Evolutionary conservation across 2,888 invertebrate genomes (phyloP).

Genomic region (Rhyacophila evoluta): DNA sequence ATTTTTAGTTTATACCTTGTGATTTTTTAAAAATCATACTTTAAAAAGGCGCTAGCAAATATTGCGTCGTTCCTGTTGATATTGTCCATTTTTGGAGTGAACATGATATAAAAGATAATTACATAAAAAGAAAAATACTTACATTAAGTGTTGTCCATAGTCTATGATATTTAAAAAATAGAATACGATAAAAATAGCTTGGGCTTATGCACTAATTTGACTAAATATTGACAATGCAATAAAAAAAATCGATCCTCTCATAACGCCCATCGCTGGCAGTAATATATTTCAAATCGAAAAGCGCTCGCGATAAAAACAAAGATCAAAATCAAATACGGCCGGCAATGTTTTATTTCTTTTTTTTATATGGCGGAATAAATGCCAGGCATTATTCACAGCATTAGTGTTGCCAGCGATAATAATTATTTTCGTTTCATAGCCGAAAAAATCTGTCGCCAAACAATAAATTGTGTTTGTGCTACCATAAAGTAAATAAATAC

Average conservation of each 20-base stretch:
- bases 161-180: too few relatives aligned
- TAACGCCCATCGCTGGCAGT: slow-evolving; percentile 21
- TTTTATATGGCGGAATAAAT: slow-evolving; percentile 46
- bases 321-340: slow-evolving; percentile 43
- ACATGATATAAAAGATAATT: too few relatives aligned
- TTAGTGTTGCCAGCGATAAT: slow-evolving; percentile 49
- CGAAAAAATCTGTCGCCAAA: slow-evolving; percentile 55
- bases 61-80: too few relatives aligned
- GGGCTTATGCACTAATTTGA: not conserved
- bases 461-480: slow-evolving; percentile 55
- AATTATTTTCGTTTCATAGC: slow-evolving; percentile 55
- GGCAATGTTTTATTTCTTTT: slow-evolving; percentile 42
- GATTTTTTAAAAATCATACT: too few relatives aligned
- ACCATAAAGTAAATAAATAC: slow-evolving; percentile 54
- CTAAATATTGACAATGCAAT: slow-evolving; percentile 28
- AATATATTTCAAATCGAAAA: slow-evolving; percentile 33
- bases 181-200: too few relatives aligned
- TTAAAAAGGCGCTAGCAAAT: too few relatives aligned
- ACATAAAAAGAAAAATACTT: too few relatives aligned
- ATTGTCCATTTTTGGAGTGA: too few relatives aligned
- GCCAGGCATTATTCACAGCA: slow-evolving; percentile 52
- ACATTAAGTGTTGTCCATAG: too few relatives aligned
- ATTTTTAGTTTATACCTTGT: too few relatives aligned
- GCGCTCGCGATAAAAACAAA: slow-evolving; percentile 44
- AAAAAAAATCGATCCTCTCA: slow-evolving; percentile 32